Conservation (phyloP, 2,113 vertebrate genomes). For the Scolopax mira region DNA sequence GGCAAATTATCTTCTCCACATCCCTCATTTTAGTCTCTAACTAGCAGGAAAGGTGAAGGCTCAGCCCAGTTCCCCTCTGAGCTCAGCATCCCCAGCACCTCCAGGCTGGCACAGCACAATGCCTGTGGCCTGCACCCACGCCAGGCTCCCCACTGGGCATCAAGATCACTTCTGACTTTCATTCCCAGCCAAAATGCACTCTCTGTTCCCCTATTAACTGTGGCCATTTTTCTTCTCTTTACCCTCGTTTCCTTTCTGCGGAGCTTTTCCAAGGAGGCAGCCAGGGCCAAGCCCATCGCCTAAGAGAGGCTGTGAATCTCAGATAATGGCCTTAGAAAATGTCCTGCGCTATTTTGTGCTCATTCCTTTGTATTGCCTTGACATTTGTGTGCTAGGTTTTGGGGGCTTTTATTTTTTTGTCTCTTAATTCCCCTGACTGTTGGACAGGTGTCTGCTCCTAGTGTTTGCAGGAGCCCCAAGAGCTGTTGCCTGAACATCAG, state of each 20-base stretch:
- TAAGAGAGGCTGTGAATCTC: neutral
- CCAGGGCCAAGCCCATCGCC: rapidly evolving
- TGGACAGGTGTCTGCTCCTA: neutral
- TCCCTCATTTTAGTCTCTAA: neutral
- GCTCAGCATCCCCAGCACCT: rapidly evolving
- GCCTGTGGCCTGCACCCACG: rapidly evolving
- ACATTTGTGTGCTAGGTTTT: neutral
- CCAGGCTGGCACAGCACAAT: rapidly evolving
- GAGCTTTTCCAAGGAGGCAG: neutral
- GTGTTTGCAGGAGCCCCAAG: neutral
- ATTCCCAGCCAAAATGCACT: rapidly evolving
- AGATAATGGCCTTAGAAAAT: neutral
- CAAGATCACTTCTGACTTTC: neutral
- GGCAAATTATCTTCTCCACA: neutral
- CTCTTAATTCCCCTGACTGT: neutral
- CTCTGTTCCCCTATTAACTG: neutral
- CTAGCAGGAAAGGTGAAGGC: rapidly evolving
- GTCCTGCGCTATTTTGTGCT: neutral
- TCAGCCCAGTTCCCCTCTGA: neutral
- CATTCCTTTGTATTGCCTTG: neutral
- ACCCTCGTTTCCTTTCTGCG: neutral
- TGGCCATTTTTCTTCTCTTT: rapidly evolving
- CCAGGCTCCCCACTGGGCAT: neutral
- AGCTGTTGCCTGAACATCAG: neutral
- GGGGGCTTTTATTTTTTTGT: neutral